Evolutionary conservation across 2,113 vertebrate species (phyloP).

Genomic region (Coracopsis vasa): DNA sequence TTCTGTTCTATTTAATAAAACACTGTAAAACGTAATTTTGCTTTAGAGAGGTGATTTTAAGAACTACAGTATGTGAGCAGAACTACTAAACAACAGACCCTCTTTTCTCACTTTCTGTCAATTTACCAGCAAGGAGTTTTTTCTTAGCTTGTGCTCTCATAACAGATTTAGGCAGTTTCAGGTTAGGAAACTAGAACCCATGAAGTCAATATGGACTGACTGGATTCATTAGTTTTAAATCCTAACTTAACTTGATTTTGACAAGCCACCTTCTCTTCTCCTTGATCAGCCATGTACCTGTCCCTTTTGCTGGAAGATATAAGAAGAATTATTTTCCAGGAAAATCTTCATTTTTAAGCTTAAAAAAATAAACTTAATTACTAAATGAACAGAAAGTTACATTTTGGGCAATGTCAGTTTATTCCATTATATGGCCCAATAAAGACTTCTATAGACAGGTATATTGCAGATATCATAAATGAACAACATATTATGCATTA

Average conservation of each 20-base stretch:
- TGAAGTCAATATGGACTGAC: background rate
- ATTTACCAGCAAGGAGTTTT: background rate
- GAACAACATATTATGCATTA: conserved; percentile 38
- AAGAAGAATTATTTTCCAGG: background rate
- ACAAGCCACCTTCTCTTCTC: background rate
- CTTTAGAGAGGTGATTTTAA: background rate
- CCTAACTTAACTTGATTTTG: background rate
- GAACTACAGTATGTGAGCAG: background rate
- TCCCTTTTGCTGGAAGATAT: background rate
- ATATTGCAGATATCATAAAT: conserved; percentile 22
- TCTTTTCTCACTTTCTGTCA: background rate
- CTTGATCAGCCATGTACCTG: background rate
- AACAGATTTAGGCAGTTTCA: background rate
- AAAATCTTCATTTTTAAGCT: background rate
- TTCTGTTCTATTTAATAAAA: background rate
- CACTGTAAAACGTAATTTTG: background rate
- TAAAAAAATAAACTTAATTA: background rate
- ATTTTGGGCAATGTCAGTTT: background rate
- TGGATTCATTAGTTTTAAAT: background rate
- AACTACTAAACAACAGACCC: background rate
- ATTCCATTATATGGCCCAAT: background rate
- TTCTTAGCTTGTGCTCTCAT: background rate
- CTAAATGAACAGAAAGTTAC: background rate
- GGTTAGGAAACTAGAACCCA: background rate
- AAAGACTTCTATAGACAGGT: conserved; percentile 3